Evolutionary conservation across 2,888 invertebrate species (phyloP), one percentile per base, ranked within the genome.

Genomic region (Norana najaformis): DNA sequence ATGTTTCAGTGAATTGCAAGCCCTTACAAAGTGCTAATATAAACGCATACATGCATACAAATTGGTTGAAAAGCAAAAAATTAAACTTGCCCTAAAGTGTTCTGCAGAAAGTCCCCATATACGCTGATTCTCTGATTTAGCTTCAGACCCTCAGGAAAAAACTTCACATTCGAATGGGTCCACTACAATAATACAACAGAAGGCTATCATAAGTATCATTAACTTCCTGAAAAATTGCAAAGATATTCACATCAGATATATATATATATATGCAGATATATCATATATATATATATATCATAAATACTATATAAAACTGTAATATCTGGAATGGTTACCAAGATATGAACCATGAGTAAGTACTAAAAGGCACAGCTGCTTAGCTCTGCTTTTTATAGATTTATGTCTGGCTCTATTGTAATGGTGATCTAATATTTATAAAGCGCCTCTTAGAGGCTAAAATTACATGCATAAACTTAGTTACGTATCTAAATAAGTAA

Each of bases 41-140:
- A 47, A 47, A 47, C 23, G 47, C 47, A 47, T 23, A 23, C 4
- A 16, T 69, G 69, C 30, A 69, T 23, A n/a, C 30, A 53, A 69
- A 69, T 69, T n/a, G n/a, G 11, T 69, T 30, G 69, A 69, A 30
- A n/a, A n/a, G n/a, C n/a, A 69, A n/a, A 69, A 69, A 69, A 69
- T 69, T 8, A 69, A 69, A 69, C 69, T 69, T 69, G n/a, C 69
- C 69, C 69, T n/a, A n/a, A 69, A 69, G 69, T 30, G n/a, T n/a
- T 69, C n/a, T 69, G 69, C 2, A n/a, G 69, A n/a, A 69, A 69
- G 5, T 69, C 69, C n/a, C 69, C 69, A 69, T 30, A 69, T 2
- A 69, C n/a, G 69, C n/a, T 69, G 69, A 69, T n/a, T n/a, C 30
- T n/a, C 69, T 69, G 69, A 69, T 69, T n/a, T n/a, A 69, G n/a